Percentiles rank a stretch among this genome's conserved stretches.
phyloP scores from a whole-genome alignment of 2,797 vertebrate species.

The Neostethus bicornis region DNA sequence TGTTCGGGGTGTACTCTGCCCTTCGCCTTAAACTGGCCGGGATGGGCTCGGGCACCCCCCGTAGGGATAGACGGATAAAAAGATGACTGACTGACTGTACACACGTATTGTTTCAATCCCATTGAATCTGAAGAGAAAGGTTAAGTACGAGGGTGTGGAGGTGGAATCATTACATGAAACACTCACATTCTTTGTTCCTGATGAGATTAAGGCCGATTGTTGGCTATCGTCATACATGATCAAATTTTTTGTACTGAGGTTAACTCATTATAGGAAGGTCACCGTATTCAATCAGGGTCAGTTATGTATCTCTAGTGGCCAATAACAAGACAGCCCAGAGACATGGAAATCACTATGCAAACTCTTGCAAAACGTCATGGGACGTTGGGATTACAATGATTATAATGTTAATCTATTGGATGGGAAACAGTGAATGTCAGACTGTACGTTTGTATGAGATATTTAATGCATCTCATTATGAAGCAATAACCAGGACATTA shows the following conservation, averaged over 20 bases:
- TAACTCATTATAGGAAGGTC: slow-evolving; percentile 29
- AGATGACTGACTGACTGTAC: too few species aligned
- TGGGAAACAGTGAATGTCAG: background rate
- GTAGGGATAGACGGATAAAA: too few species aligned
- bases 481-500: background rate
- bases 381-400: slow-evolving; percentile 3
- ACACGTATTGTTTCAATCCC: slow-evolving; percentile 6
- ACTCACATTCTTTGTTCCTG: slow-evolving; percentile 6
- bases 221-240: slow-evolving; percentile 34
- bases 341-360: slow-evolving; percentile 3
- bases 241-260: slow-evolving; percentile 33
- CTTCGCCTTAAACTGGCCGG: too few species aligned
- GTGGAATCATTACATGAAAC: slow-evolving; percentile 12
- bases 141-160: slow-evolving; percentile 4
- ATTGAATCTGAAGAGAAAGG: background rate
- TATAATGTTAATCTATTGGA: slow-evolving; percentile 2
- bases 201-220: slow-evolving; percentile 36
- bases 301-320: slow-evolving; percentile 10
- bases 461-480: slow-evolving; percentile 1
- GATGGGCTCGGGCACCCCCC: too few species aligned
- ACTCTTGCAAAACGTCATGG: slow-evolving; percentile 9
- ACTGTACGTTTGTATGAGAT: background rate
- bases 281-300: slow-evolving; percentile 24
- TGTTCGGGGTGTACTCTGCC: too few species aligned
- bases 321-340: background rate